Conservation (phyloP, 2,888 invertebrate genomes). For the Parnassius orleans region DNA sequence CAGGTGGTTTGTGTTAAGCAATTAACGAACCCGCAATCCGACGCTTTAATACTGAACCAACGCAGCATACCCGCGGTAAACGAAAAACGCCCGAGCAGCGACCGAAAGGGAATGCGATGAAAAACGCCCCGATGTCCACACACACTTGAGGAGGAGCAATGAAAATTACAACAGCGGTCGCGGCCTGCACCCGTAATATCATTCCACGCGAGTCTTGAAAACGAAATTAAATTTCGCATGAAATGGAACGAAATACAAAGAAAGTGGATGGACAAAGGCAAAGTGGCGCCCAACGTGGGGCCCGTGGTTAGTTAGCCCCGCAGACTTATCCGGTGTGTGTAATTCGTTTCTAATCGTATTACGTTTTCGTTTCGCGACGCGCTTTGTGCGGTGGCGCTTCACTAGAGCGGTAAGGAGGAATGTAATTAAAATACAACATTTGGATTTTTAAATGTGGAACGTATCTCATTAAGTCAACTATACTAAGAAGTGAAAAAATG, state of each 20-base stretch:
- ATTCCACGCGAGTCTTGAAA: constrained; percentile 80
- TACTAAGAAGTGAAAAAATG: neutral
- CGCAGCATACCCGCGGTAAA: constrained; percentile 59
- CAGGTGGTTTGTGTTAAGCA: constrained; percentile 67
- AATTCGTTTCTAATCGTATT: constrained; percentile 78
- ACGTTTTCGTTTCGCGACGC: constrained; percentile 54
- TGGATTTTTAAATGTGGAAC: constrained; percentile 16
- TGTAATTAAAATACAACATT: constrained; percentile 22
- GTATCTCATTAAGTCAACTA: constrained; percentile 4
- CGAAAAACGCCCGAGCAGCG: constrained; percentile 65
- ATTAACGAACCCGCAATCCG: constrained; percentile 74
- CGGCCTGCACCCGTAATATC: constrained; percentile 69
- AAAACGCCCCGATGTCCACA: constrained; percentile 78
- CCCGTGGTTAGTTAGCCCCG: constrained; percentile 64
- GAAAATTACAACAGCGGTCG: constrained; percentile 71
- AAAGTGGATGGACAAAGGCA: constrained; percentile 75
- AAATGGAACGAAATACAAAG: constrained; percentile 80
- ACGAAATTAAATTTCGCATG: constrained; percentile 81
- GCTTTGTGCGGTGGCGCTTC: constrained; percentile 26
- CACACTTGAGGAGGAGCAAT: constrained; percentile 11
- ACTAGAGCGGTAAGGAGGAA: constrained; percentile 17
- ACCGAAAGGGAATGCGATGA: constrained; percentile 79
- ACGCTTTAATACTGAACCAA: constrained; percentile 72
- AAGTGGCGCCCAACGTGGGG: constrained; percentile 56
- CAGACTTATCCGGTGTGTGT: constrained; percentile 52